These are phyloP conservation scores for Xiphophorus maculatus DNA, from an alignment of 2,113 vertebrate species.

Conservation along the genomic window DNA sequence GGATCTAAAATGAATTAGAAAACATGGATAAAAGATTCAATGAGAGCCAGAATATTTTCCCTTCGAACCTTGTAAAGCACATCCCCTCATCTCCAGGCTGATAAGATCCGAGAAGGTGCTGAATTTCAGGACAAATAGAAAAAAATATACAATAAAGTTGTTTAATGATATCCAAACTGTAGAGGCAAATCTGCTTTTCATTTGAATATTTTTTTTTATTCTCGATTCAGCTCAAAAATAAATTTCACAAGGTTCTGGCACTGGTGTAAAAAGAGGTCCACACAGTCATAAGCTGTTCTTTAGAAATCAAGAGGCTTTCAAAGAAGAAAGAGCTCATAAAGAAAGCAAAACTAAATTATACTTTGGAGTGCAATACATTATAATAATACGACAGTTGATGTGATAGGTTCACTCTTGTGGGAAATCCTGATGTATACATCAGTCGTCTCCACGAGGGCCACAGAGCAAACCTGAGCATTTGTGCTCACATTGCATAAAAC, in stretches of 20 bases:
- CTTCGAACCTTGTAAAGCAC: constrained; percentile 26
- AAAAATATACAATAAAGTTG: constrained; percentile 7
- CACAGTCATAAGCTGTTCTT: constrained; percentile 23
- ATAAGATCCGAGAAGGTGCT: constrained; percentile 49
- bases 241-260: constrained; percentile 34
- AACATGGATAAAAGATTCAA: constrained; percentile 57
- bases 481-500: constrained; percentile 20
- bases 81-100: constrained; percentile 10
- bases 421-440: constrained; percentile 38
- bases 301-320: constrained; percentile 10
- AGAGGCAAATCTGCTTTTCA: constrained; percentile 49
- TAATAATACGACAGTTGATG: constrained; percentile 21
- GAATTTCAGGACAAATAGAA: constrained; percentile 42
- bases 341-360: not conserved
- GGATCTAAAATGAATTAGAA: constrained; percentile 44
- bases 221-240: constrained; percentile 35
- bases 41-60: constrained; percentile 35
- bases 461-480: constrained; percentile 18
- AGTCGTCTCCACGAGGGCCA: constrained; percentile 1
- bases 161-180: constrained; percentile 42
- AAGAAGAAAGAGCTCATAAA: constrained; percentile 5
- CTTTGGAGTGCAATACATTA: constrained; percentile 9
- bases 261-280: constrained; percentile 39
- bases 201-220: constrained; percentile 45
- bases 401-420: constrained; percentile 14